A percentile compares a stretch with the other conserved stretches of the same genome.
Evolutionary conservation across 2,113 vertebrate genomes (phyloP).

Genomic region (Tupaia tana): DNA sequence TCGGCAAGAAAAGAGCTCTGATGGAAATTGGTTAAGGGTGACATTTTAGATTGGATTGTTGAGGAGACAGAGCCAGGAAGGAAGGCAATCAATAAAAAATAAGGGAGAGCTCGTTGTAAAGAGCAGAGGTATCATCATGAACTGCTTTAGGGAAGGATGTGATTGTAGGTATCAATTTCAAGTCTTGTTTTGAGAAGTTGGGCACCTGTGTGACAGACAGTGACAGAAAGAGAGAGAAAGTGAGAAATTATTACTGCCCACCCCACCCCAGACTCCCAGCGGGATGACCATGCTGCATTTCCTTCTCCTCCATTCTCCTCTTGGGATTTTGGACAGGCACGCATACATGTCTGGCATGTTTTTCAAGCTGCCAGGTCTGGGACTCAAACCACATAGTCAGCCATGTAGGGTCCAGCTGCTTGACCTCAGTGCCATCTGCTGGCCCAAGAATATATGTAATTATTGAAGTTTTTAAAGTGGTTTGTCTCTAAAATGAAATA

Average conservation of each 20-base stretch:
- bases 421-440: too few species aligned
- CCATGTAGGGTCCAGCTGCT: too few species aligned
- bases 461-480: neutral
- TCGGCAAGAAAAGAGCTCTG: neutral
- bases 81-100: neutral
- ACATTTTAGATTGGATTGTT: neutral
- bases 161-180: neutral
- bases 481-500: neutral
- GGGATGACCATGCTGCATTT: too few species aligned
- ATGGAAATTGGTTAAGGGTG: neutral
- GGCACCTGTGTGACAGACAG: too few species aligned
- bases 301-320: too few species aligned
- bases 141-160: neutral
- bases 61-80: neutral
- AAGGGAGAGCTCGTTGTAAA: neutral
- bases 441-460: neutral
- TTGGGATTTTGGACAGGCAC: too few species aligned
- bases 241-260: too few species aligned
- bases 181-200: neutral
- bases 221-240: too few species aligned
- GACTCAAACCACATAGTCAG: too few species aligned
- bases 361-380: too few species aligned
- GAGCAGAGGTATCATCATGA: neutral
- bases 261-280: too few species aligned
- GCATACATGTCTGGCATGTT: too few species aligned